A percentile compares a stretch with the other conserved stretches of the same genome.
Conservation (phyloP, 1,140 invertebrate species). For the Pseudomyrmex pallidus region DNA sequence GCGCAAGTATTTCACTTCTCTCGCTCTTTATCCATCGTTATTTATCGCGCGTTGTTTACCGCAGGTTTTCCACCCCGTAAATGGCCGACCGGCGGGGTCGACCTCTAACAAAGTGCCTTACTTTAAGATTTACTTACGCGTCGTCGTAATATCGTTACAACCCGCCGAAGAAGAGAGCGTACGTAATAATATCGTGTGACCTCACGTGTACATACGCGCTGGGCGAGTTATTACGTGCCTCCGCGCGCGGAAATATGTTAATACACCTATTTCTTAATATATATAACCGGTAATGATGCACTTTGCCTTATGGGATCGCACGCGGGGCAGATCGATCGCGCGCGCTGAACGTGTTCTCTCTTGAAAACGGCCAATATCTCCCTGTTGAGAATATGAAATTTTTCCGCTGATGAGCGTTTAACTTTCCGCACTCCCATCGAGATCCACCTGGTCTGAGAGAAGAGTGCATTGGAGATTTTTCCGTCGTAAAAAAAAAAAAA, state of each 20-base stretch:
- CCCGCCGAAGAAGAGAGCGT: not conserved
- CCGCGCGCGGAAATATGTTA: conserved; percentile 61
- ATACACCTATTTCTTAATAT: conserved; percentile 58
- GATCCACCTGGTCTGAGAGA: not conserved
- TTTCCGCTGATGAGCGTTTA: conserved; percentile 20
- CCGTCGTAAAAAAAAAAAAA: not conserved
- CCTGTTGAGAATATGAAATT: not conserved
- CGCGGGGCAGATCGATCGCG: conserved; percentile 2
- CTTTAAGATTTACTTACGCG: conserved; percentile 30
- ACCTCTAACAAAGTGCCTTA: conserved; percentile 20
- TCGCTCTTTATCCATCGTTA: conserved; percentile 12
- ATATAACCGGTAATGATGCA: conserved; percentile 67
- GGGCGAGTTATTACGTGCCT: conserved; percentile 53
- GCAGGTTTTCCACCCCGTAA: conserved; percentile 3
- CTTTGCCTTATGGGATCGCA: conserved; percentile 63
- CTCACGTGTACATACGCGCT: not conserved
- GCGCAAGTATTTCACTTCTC: conserved; percentile 36
- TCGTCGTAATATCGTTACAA: conserved; percentile 23
- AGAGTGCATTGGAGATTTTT: not conserved
- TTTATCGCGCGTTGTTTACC: conserved; percentile 31
- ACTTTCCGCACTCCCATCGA: conserved; percentile 13
- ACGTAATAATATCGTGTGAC: conserved; percentile 49
- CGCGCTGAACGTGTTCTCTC: conserved; percentile 28
- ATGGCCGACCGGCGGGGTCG: not conserved
- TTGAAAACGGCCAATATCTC: conserved; percentile 19